Evolutionary conservation across 2,797 vertebrate genomes (phyloP), one percentile per base, ranked within the genome.

Genomic region (Pantherophis alleghaniensis): DNA sequence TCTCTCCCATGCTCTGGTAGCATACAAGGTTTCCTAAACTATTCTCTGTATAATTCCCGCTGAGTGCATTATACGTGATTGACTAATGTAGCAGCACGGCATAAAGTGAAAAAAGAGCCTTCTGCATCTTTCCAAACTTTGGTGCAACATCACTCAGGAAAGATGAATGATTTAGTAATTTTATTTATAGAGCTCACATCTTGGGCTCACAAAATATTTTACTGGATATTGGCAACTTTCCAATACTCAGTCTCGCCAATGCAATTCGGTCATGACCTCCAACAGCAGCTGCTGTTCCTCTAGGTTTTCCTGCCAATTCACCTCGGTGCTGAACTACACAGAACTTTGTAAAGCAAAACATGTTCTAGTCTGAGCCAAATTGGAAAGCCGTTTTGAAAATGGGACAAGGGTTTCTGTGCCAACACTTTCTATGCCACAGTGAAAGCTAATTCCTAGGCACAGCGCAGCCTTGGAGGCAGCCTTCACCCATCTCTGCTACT

Each of bases 1-100:
- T 59, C 55, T 87, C 37, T 14, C 20, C n/a, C 26, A 47, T 6
- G 47, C 26, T 20, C 16, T n/a, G 12, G 87, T 63, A 87, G 61
- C 20, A 14, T 55, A 37, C 37, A 28, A 24, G 32, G 7, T 55
- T 60, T 91, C 89, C 92, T 92, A 63, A 94, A 96, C n/a, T 26
- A 87, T n/a, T 88, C 0, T 0, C 61, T 94, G 47, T 89, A 79
- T 90, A 91, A 88, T 32, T 28, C 79, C 92, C 87, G 0, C 88
- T 87, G 32, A 88, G 56, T 79, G 91, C 94, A 79, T 11, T 89
- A 59, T 57, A 91, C 7, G 95, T 69, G 91, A 94, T 90, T 88
- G 86, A 88, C 13, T 90, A 94, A 92, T 90, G 89, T 18, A 93
- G 55, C 87, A 89, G 60, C n/a, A 66, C 89, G 87, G 83, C 0